These are phyloP conservation scores for Plutomurus gul DNA, from an alignment of 1,140 invertebrate genomes.

Conservation along the genomic window DNA sequence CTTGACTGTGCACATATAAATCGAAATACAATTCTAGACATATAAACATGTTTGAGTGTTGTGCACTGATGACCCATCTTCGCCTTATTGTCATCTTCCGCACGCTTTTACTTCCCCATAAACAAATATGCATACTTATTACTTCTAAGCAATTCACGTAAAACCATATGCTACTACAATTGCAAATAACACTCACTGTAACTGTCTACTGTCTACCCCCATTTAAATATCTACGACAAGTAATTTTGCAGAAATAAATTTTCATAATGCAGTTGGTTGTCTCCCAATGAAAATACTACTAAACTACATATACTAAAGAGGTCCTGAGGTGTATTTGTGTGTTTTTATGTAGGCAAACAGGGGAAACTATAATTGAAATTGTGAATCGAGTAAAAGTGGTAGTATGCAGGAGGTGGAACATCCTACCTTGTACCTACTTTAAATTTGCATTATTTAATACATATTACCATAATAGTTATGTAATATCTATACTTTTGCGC, in stretches of 20 bases:
- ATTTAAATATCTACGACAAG: too few relatives aligned
- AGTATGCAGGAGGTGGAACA: neutral
- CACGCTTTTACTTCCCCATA: neutral
- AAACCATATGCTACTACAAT: too few relatives aligned
- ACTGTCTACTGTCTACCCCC: too few relatives aligned
- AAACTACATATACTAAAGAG: too few relatives aligned
- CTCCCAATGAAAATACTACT: too few relatives aligned
- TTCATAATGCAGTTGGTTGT: too few relatives aligned
- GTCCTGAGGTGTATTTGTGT: too few relatives aligned
- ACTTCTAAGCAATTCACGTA: neutral
- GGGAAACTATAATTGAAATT: too few relatives aligned
- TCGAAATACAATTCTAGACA: too few relatives aligned
- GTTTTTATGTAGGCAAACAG: too few relatives aligned
- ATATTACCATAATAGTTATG: conserved; percentile 20
- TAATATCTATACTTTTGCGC: neutral
- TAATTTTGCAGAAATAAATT: too few relatives aligned
- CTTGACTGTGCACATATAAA: neutral
- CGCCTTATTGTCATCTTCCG: neutral
- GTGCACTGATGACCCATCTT: neutral
- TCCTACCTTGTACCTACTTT: neutral
- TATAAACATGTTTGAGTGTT: neutral
- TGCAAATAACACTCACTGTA: too few relatives aligned
- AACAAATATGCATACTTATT: neutral
- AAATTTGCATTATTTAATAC: neutral
- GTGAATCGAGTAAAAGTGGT: neutral